Evolutionary conservation across 1,140 invertebrate genomes (phyloP), one percentile per base, ranked within the genome.

Genomic region (Paraescarpia echinospica): DNA sequence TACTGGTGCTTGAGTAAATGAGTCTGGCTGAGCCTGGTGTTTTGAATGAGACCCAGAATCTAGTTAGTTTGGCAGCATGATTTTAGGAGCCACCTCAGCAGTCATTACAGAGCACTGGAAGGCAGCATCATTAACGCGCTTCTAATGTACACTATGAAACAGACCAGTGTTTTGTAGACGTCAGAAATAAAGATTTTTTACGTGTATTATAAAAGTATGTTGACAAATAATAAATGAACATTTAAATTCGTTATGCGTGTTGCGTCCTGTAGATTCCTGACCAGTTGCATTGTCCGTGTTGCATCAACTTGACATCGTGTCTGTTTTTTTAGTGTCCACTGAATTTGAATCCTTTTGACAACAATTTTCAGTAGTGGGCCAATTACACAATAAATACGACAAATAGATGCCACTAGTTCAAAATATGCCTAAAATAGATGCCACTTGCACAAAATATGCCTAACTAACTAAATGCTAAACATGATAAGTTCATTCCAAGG

Each of bases 61-160:
- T 77, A 77, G 59, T 77, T 77, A 77, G 59, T 77, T 77, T 77
- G 59, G 59, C 59, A 77, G 59, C 59, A 77, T 77, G 59, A 77
- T 77, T 77, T 77, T 77, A 77, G 59, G 59, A 77, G 59, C 59
- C 59, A 77, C 59, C 14, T 77, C 59, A 27, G 59, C 41, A 41
- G 4, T 41, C 41, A 41, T 27, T 77, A 31, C 59, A 31, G 59
- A 18, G 59, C 59, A 77, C 27, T 77, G 59, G 59, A 77, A 77
- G 59, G 59, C 59, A 77, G 59, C 59, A 77, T 77, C 59, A 18
- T 77, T 77, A 77, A 12, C 14, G 59, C 59, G 59, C 59, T 77
- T 77, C 59, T 2, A 77, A 77, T 18, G 22, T 77, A 77, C 59
- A 31, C 59, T 77, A 77, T 77, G 59, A 77, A 77, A 77, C 59